A percentile compares a stretch with the other conserved stretches of the same genome.
Conservation (phyloP, 2,888 invertebrate species). For the Amorpha juglandis region DNA sequence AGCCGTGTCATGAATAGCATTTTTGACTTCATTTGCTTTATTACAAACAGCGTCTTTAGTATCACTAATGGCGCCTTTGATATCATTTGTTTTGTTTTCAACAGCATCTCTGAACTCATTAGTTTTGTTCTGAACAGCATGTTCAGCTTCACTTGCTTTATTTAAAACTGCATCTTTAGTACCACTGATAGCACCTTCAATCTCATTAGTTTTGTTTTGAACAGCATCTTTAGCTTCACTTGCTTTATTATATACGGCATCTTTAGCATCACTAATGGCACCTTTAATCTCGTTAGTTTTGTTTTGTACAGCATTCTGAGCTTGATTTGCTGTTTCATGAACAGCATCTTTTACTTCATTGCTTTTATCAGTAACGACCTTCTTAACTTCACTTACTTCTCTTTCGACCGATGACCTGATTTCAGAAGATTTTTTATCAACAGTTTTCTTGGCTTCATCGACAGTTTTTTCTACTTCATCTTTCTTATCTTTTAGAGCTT, state of each 20-base stretch:
- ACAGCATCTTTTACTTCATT: slow-evolving; percentile 38
- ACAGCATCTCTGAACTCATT: slow-evolving; percentile 40
- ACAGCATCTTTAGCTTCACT: slow-evolving; percentile 37
- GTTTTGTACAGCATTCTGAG: slow-evolving; percentile 36
- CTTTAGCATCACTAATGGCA: slow-evolving; percentile 40
- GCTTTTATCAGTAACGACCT: slow-evolving; percentile 40
- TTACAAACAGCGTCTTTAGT: slow-evolving; percentile 47
- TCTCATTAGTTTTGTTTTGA: slow-evolving; percentile 43
- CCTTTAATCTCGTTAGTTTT: slow-evolving; percentile 45
- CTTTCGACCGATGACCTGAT: slow-evolving; percentile 51
- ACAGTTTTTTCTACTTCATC: slow-evolving; percentile 51
- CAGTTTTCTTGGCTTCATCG: slow-evolving; percentile 46
- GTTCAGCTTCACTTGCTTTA: slow-evolving; percentile 42
- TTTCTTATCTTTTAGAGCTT: slow-evolving; percentile 49
- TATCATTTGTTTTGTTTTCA: slow-evolving; percentile 42
- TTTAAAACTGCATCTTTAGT: slow-evolving; percentile 46
- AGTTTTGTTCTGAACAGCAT: slow-evolving; percentile 41
- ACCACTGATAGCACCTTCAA: slow-evolving; percentile 42
- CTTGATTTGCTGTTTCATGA: slow-evolving; percentile 33
- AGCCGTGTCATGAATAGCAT: slow-evolving; percentile 37
- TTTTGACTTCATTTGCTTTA: slow-evolving; percentile 47
- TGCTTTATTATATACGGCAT: slow-evolving; percentile 38
- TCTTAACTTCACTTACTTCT: slow-evolving; percentile 52
- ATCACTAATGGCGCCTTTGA: slow-evolving; percentile 45
- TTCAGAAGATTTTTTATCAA: slow-evolving; percentile 45